phyloP scores from a whole-genome alignment of 2,113 vertebrate species.

The Aramus guarauna region DNA sequence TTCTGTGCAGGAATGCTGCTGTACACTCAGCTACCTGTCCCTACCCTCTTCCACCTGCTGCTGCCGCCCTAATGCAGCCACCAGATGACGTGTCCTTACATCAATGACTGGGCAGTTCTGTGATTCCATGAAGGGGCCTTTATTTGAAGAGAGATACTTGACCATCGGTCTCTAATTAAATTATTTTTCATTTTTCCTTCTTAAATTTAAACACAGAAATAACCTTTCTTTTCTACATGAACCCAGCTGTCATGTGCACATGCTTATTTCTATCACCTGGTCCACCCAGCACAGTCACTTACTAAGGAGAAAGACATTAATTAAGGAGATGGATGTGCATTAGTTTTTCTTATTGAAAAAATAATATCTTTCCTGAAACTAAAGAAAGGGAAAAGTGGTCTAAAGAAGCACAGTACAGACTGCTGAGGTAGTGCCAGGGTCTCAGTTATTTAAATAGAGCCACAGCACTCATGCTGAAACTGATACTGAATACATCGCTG shows the following conservation, averaged over 20 bases:
- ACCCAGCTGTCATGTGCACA: not conserved
- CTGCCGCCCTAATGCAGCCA: not conserved
- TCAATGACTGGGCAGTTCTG: not conserved
- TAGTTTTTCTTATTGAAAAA: not conserved
- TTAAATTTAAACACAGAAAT: not conserved
- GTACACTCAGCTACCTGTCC: not conserved
- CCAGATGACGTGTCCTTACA: not conserved
- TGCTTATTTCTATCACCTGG: not conserved
- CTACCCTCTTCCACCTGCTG: not conserved
- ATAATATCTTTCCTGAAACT: not conserved
- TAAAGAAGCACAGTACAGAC: not conserved
- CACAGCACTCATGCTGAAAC: not conserved
- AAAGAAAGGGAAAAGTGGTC: not conserved
- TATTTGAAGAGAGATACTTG: not conserved
- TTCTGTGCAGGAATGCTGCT: not conserved
- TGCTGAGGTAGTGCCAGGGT: not conserved
- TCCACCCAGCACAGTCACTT: not conserved
- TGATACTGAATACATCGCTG: not conserved
- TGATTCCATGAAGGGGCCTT: not conserved
- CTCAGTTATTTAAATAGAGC: not conserved
- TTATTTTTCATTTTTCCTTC: not conserved
- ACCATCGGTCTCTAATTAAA: not conserved
- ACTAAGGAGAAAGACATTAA: not conserved
- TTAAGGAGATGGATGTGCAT: not conserved
- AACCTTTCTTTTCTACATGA: not conserved